phyloP scores from a whole-genome alignment of 2,113 vertebrate genomes.

The Aspidoscelis tigris region DNA sequence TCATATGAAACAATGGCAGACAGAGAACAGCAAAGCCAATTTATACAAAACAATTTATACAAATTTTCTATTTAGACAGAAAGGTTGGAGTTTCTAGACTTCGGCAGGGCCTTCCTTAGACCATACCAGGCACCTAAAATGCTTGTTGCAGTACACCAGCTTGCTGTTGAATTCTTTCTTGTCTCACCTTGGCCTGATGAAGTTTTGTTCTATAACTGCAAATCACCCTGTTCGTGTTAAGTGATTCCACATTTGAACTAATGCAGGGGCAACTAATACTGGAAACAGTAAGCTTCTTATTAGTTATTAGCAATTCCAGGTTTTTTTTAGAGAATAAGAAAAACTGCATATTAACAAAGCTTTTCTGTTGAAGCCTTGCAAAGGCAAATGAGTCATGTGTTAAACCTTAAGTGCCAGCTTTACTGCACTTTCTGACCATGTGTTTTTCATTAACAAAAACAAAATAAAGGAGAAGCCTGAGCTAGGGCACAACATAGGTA shows the following conservation, averaged over 20 bases:
- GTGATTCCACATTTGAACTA: not conserved
- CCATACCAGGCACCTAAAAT: too few relatives aligned
- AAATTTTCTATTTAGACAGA: too few relatives aligned
- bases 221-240: not conserved
- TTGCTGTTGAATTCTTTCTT: too few relatives aligned
- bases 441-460: slow-evolving; percentile 36
- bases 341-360: slow-evolving; percentile 47
- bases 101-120: too few relatives aligned
- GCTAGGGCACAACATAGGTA: slow-evolving; percentile 55
- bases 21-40: too few relatives aligned
- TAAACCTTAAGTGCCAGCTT: slow-evolving; percentile 60
- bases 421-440: slow-evolving; percentile 45
- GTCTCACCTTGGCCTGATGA: not conserved
- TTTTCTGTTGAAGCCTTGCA: slow-evolving; percentile 56
- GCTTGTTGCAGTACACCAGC: too few relatives aligned
- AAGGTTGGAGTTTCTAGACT: too few relatives aligned
- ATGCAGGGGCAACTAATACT: slow-evolving; percentile 23
- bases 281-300: not conserved
- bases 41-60: too few relatives aligned
- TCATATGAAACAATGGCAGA: too few relatives aligned
- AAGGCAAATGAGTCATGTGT: slow-evolving; percentile 48
- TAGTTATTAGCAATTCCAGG: slow-evolving; percentile 28
- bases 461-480: slow-evolving; percentile 55
- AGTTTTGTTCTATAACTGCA: not conserved
- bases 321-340: not conserved